These are phyloP conservation scores for Hypselothyrea guttata DNA, from an alignment of 2,888 invertebrate genomes.

Conservation along the genomic window DNA sequence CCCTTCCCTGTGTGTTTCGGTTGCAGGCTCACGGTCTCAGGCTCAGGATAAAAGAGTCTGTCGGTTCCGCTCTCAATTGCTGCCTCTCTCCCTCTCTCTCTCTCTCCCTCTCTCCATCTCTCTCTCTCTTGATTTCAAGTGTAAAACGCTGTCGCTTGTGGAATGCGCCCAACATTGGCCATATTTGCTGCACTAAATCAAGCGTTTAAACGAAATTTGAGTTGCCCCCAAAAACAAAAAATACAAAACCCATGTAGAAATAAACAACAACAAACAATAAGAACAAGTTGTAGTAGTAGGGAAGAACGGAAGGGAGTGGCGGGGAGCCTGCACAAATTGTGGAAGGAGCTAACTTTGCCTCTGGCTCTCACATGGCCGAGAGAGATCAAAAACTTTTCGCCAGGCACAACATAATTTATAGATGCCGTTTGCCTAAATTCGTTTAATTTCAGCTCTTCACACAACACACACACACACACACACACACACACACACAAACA, in stretches of 20 bases:
- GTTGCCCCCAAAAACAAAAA: conserved; percentile 51
- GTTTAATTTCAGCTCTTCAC: conserved; percentile 68
- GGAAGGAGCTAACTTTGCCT: not conserved
- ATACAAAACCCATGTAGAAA: conserved; percentile 10
- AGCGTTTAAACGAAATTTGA: conserved; percentile 77
- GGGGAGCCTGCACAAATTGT: no score
- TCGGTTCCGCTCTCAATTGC: conserved; percentile 28
- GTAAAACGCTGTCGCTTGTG: conserved; percentile 74
- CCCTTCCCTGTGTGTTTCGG: not conserved
- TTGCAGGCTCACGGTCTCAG: conserved; percentile 21
- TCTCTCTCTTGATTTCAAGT: conserved; percentile 55
- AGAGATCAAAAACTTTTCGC: conserved; percentile 55
- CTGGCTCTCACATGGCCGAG: conserved; percentile 35
- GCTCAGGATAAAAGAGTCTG: conserved; percentile 40
- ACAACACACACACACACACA: conserved; percentile 14
- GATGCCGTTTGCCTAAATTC: conserved; percentile 77
- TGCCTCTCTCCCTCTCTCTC: not conserved
- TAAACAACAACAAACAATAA: conserved; percentile 12
- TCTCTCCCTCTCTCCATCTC: conserved; percentile 1
- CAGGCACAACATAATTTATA: conserved; percentile 71
- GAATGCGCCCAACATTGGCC: conserved; percentile 68
- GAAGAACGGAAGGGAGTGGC: conserved; percentile 13
- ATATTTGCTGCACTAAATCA: conserved; percentile 74
- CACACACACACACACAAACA: not conserved
- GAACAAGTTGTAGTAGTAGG: conserved; percentile 13